Evolutionary conservation across 1,140 invertebrate species (phyloP).

Genomic region (Calephelis nemesis): DNA sequence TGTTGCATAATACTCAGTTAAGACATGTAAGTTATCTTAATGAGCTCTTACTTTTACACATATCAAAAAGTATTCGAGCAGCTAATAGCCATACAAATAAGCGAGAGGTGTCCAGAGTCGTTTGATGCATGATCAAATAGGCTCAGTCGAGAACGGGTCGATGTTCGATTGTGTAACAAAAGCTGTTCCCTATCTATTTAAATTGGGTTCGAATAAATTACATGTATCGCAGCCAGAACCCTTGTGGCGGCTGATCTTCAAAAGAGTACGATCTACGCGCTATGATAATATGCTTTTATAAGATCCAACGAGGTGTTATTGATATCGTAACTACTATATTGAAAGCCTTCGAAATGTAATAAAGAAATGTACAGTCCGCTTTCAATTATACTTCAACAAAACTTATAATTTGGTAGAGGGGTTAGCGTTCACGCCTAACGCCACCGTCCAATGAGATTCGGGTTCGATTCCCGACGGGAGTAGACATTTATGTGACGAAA

Average conservation of each 20-base stretch:
- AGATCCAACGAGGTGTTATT: conserved; percentile 4
- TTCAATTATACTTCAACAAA: background rate
- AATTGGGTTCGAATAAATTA: conserved; percentile 64
- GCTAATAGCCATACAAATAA: conserved; percentile 21
- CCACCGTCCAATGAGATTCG: no score
- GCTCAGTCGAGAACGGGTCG: conserved; percentile 50
- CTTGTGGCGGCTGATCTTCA: conserved; percentile 41
- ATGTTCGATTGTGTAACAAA: conserved; percentile 68
- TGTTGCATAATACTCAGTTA: background rate
- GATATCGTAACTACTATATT: background rate
- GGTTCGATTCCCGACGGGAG: no score
- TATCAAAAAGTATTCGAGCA: conserved; percentile 9
- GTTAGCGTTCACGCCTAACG: no score
- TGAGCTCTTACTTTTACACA: conserved; percentile 6
- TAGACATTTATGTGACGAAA: no score
- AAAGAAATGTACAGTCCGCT: background rate
- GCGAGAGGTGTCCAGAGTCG: conserved; percentile 24
- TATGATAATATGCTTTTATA: conserved; percentile 10
- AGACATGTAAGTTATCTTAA: background rate
- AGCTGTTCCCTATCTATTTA: conserved; percentile 57
- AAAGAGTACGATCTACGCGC: conserved; percentile 34
- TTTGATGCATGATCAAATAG: conserved; percentile 68
- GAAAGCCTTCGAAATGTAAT: background rate
- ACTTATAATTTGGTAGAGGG: no score
- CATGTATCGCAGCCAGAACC: conserved; percentile 34